phyloP scores from a whole-genome alignment of 2,797 vertebrate genomes.

The Threskiornis aethiopicus region DNA sequence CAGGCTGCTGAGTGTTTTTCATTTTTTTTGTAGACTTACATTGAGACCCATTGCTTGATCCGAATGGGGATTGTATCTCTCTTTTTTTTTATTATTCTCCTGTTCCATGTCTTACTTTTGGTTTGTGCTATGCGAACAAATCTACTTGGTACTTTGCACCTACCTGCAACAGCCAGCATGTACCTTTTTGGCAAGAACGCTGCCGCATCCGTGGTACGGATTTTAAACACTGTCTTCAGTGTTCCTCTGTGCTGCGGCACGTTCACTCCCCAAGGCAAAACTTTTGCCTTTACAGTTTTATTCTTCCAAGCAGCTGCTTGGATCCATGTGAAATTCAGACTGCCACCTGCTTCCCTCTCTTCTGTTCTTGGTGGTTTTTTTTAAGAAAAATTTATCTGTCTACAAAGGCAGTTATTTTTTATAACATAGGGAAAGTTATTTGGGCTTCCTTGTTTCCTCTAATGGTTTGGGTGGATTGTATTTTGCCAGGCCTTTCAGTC shows the following conservation, averaged over 20 bases:
- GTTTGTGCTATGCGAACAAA: not conserved
- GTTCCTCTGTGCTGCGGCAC: not conserved
- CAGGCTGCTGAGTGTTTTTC: not conserved
- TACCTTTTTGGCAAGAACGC: not conserved
- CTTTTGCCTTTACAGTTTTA: not conserved
- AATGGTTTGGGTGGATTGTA: not conserved
- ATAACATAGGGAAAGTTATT: not conserved
- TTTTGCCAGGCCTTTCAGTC: not conserved
- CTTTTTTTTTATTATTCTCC: not conserved
- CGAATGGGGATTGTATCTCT: not conserved
- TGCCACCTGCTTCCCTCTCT: not conserved
- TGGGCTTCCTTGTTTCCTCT: not conserved
- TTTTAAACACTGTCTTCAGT: not conserved
- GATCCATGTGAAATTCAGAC: not conserved
- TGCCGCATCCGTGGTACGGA: rapidly evolving
- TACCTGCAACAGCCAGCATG: not conserved
- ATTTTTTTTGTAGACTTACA: not conserved
- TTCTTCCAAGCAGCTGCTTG: not conserved
- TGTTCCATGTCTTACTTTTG: not conserved
- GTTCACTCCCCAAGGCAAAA: not conserved
- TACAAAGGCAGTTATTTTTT: not conserved
- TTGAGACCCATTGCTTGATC: not conserved
- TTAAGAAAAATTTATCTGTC: not conserved
- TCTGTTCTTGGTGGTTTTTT: not conserved
- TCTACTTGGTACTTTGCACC: not conserved